A percentile compares a stretch with the other conserved stretches of the same genome.
Evolutionary conservation across 1,140 invertebrate genomes (phyloP).

Genomic region (Trichonephila clavata): DNA sequence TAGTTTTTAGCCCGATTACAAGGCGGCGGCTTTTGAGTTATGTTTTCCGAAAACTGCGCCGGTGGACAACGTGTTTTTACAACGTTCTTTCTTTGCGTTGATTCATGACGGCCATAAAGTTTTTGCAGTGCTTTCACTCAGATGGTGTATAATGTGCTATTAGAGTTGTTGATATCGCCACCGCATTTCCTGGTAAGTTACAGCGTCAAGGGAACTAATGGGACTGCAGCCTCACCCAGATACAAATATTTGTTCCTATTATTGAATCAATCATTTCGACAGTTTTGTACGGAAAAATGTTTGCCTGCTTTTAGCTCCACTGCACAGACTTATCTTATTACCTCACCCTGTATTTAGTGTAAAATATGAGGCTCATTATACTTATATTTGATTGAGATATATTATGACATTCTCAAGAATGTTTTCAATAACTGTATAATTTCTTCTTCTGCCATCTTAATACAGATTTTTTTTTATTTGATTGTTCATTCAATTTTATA

Average conservation of each 20-base stretch:
- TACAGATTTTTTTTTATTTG: no score
- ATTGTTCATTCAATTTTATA: no score
- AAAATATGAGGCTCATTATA: no score
- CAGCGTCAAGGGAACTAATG: background rate
- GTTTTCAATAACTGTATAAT: no score
- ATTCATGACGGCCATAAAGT: background rate
- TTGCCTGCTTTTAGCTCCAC: no score
- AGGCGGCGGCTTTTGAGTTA: conserved; percentile 29
- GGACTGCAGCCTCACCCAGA: background rate
- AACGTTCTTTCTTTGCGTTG: conserved; percentile 18
- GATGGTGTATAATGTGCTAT: background rate
- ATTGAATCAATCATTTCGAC: background rate
- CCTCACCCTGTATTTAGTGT: no score
- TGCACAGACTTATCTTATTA: no score
- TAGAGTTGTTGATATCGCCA: background rate
- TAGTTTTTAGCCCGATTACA: conserved; percentile 14
- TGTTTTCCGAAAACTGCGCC: conserved; percentile 1
- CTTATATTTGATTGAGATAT: no score
- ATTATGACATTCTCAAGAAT: no score
- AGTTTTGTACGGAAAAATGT: background rate
- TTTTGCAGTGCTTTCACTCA: background rate
- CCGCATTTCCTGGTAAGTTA: background rate
- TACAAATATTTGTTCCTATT: background rate
- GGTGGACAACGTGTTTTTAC: background rate
- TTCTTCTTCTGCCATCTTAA: no score